A percentile compares a stretch with the other conserved stretches of the same genome.
These are phyloP conservation scores for Rhinella marina DNA, from an alignment of 2,797 vertebrate species.

Conservation along the genomic window DNA sequence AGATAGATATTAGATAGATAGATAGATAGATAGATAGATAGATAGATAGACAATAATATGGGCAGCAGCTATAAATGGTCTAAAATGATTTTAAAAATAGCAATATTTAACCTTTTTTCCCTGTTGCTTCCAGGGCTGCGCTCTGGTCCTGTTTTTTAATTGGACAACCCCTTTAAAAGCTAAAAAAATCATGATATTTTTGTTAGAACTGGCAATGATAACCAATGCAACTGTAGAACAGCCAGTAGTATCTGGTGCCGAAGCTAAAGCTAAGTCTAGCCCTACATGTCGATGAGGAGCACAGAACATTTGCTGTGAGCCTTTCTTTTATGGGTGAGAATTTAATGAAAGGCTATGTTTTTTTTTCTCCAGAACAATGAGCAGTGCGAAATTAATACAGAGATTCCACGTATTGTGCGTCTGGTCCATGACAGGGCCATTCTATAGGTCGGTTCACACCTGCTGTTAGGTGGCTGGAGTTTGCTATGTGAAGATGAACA, in stretches of 20 bases:
- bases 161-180: too few species aligned
- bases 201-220: not conserved
- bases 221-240: not conserved
- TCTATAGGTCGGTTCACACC: not conserved
- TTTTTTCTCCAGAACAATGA: not conserved
- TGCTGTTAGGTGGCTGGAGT: conserved; percentile 27
- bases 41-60: too few species aligned
- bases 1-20: too few species aligned
- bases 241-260: not conserved
- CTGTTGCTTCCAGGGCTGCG: too few species aligned
- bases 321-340: not conserved
- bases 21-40: too few species aligned
- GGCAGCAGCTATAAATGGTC: too few species aligned
- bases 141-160: too few species aligned
- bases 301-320: not conserved
- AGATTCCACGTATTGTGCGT: not conserved
- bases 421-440: not conserved
- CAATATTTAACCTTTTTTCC: too few species aligned
- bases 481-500: not conserved
- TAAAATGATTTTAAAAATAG: too few species aligned
- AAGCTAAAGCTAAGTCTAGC: not conserved
- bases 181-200: not conserved
- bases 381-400: not conserved
- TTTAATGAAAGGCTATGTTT: not conserved
- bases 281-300: not conserved